Evolutionary conservation across 2,113 vertebrate genomes (phyloP), one percentile per base, ranked within the genome.

Genomic region (Callocephalon fimbriatum): DNA sequence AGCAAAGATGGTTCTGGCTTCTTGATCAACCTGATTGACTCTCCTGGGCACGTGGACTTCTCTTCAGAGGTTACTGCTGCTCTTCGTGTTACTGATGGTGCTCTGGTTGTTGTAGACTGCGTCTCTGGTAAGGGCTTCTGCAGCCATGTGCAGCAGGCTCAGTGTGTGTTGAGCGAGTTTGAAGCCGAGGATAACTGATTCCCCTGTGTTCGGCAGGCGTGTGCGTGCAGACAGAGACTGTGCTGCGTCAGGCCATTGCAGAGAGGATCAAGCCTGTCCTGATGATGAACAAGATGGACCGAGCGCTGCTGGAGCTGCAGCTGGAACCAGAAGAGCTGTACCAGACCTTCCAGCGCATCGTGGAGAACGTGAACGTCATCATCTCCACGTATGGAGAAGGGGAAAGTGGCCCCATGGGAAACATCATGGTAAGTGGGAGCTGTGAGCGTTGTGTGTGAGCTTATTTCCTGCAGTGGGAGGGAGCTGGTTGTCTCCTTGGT

Each of bases 211-310:
- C 54, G 67, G 15, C 92, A 99, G 99, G 99, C 1, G 99, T 99
- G 50, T 99, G 99, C 0, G 99, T 99, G 86, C 99, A 99, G 98
- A 99, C 99, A 0, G 99, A 99, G 97, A 99, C 99, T 0, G 99
- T 99, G 95, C 98, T 99, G 83, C 98, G 99, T 35, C 99, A 99
- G 98, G 99, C 99, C 74, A 99, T 99, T 29, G 98, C 98, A 0
- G 99, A 99, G 97, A 98, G 99, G 37, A 99, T 99, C 98, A 99
- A 99, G 88, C 99, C 99, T 0, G 99, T 99, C 21, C 98, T 99
- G 91, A 99, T 99, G 99, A 99, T 99, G 99, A 99, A 99, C 97
- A 99, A 99, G 96, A 99, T 99, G 99, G 99, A 99, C 98, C 98
- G 99, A 10, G 99, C 99, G 4, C 97, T 99, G 96, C 95, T 99